Base-by-base conservation (phyloP, 2,113 vertebrate species). In the Blennius ocellaris region DNA sequence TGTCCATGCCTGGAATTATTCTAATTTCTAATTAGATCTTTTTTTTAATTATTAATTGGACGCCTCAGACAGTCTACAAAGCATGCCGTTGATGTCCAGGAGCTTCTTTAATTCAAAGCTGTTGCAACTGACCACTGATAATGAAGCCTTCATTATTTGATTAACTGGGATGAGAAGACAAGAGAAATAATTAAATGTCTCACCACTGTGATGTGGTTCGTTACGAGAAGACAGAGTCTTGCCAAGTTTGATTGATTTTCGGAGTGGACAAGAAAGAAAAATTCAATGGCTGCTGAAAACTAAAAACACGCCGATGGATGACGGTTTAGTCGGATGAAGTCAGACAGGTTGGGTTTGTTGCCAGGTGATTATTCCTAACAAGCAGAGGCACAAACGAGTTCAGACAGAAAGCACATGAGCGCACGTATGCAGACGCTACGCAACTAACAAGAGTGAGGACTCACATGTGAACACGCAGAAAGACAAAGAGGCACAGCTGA, bases 81-180 rank as follows among this genome's bases (percentile, higher is more conserved):
- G 44, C 6, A 16, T 36, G 7, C 39, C 40, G 15, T 30, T 55
- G 59, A 66, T 69, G 59, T 72, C 56, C 15, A 47, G 41, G 17
- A 58, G 61, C 21, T 51, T 54, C 16, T 43, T 73, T 47, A 50
- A 50, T 76, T 78, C 62, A 78, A 78, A 78, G 69, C 39, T 44
- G 65, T 38, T 58, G 9, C 36, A 48, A 50, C 15, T 61, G 69
- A 57, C 30, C 68, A 54, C 44, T 30, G 40, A 76, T 43, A 37
- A 54, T 44, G 11, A 74, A 2, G 5, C 8, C 15, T 61, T 78
- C 44, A 55, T 52, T 50, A 62, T 60, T 74, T 45, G 47, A 66
- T 75, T 57, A 63, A 17, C 38, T 38, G 12, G 37, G 55, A 64
- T n/a, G 36, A 67, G 67, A 77, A 52, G 21, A 30, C 21, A 14